phyloP scores from a whole-genome alignment of 2,797 vertebrate genomes.

The Darevskia mixta region DNA sequence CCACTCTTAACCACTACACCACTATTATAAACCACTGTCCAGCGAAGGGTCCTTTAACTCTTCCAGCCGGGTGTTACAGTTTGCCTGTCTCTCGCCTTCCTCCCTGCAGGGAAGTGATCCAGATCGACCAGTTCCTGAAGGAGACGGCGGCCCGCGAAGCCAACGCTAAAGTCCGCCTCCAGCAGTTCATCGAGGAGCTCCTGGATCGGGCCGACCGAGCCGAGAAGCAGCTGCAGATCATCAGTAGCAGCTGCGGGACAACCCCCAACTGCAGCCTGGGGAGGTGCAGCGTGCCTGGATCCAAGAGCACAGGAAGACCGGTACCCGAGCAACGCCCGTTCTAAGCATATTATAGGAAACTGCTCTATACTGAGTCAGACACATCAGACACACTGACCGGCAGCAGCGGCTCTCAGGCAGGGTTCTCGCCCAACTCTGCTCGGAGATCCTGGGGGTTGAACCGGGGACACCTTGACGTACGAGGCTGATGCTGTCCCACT shows the following conservation, averaged over 20 bases:
- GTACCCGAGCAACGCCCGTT: conserved; percentile 55
- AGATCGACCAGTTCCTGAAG: conserved; percentile 98
- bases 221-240: conserved; percentile 97
- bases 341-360: no score
- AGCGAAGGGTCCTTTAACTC: neutral
- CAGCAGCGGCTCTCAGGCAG: no score
- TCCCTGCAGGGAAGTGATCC: conserved; percentile 89
- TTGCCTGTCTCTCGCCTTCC: neutral
- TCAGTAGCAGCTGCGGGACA: conserved; percentile 97
- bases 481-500: no score
- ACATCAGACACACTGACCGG: no score
- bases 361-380: no score
- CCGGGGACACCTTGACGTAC: no score
- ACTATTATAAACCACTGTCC: no score
- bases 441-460: no score
- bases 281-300: conserved; percentile 87
- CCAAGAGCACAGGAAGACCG: conserved; percentile 84
- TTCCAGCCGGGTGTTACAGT: rapidly evolving
- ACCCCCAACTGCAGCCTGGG: conserved; percentile 95
- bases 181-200: conserved; percentile 99
- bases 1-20: no score
- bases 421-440: no score
- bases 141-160: conserved; percentile 96
- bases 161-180: conserved; percentile 95
- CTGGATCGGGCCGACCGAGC: conserved; percentile 96